phyloP scores from a whole-genome alignment of 2,888 invertebrate genomes.

The Drosophila falleni region DNA sequence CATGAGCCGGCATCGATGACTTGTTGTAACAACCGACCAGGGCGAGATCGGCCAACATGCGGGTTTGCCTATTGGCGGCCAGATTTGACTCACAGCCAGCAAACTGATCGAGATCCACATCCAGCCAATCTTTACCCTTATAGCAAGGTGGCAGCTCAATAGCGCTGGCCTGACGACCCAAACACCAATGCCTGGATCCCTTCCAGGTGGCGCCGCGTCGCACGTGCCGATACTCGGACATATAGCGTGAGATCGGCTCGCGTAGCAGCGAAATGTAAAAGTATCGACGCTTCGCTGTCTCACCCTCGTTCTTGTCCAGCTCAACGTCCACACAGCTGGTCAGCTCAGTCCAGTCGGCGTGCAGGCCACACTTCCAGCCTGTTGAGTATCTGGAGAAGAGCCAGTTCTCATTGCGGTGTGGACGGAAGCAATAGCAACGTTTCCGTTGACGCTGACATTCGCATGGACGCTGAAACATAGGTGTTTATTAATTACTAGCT shows the following conservation, averaged over 20 bases:
- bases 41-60: conserved; percentile 98
- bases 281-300: conserved; percentile 93
- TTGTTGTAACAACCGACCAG: conserved; percentile 98
- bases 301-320: conserved; percentile 95
- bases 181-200: conserved; percentile 91
- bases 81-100: conserved; percentile 96
- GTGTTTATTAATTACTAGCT: no score
- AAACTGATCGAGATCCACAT: conserved; percentile 96
- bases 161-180: conserved; percentile 91
- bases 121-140: conserved; percentile 91
- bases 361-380: conserved; percentile 99
- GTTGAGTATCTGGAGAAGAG: conserved; percentile 98
- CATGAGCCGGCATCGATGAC: conserved; percentile 90
- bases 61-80: conserved; percentile 97
- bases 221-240: conserved; percentile 99
- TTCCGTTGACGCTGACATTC: conserved; percentile 95
- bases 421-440: conserved; percentile 96
- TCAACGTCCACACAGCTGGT: conserved; percentile 96
- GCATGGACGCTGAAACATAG: conserved; percentile 93
- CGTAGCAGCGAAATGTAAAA: conserved; percentile 98
- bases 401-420: conserved; percentile 97
- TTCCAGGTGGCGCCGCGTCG: conserved; percentile 99
- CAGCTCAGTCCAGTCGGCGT: conserved; percentile 99
- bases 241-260: conserved; percentile 96
- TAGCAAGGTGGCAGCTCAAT: conserved; percentile 94